Percentiles rank a stretch among this genome's conserved stretches.
These are phyloP conservation scores for Mayetiola destructor DNA, from an alignment of 2,888 invertebrate species.

Conservation along the genomic window DNA sequence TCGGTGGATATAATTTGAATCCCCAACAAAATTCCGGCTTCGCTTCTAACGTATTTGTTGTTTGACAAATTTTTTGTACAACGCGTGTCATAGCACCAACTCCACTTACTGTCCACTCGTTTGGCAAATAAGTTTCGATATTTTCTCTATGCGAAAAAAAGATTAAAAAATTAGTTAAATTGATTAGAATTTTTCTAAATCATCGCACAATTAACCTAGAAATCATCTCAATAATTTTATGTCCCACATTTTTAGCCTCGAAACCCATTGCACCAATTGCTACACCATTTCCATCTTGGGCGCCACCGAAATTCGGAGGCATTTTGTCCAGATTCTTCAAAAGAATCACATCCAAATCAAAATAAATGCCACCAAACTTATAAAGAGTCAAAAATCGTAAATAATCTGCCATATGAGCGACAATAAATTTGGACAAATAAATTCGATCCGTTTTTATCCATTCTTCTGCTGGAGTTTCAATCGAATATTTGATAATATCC, in stretches of 20 bases:
- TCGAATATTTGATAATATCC: conserved; percentile 29
- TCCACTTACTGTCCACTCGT: conserved; percentile 46
- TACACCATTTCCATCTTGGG: conserved; percentile 43
- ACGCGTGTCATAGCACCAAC: conserved; percentile 51
- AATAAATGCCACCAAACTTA: conserved; percentile 62
- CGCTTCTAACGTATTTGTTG: conserved; percentile 39
- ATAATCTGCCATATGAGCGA: conserved; percentile 29
- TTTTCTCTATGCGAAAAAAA: conserved; percentile 32
- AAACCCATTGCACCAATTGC: conserved; percentile 56
- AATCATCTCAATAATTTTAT: conserved; percentile 42
- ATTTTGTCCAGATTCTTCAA: conserved; percentile 42
- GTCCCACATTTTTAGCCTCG: conserved; percentile 39
- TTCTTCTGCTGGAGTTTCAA: conserved; percentile 28
- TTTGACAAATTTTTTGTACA: conserved; percentile 41
- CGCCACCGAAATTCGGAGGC: conserved; percentile 45
- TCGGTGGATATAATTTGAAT: conserved; percentile 47
- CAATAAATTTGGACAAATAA: conserved; percentile 24
- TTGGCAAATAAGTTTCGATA: conserved; percentile 40
- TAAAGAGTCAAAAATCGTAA: conserved; percentile 38
- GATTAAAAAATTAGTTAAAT: background rate
- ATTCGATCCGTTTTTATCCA: conserved; percentile 28
- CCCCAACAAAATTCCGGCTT: conserved; percentile 39
- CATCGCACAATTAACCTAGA: conserved; percentile 29
- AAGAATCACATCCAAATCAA: conserved; percentile 61
- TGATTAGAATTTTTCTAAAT: background rate